Conservation (phyloP, 2,797 vertebrate genomes). For the Rhinatrema bivittatum region DNA sequence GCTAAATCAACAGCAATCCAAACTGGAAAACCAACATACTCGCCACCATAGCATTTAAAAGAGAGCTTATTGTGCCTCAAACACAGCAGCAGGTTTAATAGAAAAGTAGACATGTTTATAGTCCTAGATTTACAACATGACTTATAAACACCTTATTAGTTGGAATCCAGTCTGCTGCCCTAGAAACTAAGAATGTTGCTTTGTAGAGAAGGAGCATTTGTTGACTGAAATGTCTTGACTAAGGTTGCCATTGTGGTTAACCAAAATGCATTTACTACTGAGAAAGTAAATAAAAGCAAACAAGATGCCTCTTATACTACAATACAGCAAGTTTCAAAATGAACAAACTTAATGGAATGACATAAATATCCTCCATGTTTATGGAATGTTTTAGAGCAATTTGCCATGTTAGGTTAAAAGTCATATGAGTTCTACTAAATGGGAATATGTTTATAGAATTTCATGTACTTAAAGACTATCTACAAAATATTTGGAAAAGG, state of each 20-base stretch:
- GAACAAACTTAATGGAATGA: constrained; percentile 45
- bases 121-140: constrained; percentile 61
- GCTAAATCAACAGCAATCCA: constrained; percentile 59
- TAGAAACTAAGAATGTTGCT: constrained; percentile 67
- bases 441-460: constrained; percentile 49
- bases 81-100: constrained; percentile 59
- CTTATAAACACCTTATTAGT: constrained; percentile 68
- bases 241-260: constrained; percentile 65
- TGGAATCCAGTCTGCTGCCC: constrained; percentile 63
- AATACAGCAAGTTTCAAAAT: constrained; percentile 52
- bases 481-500: constrained; percentile 46
- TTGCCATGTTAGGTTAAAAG: constrained; percentile 26
- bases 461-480: constrained; percentile 39
- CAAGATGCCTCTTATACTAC: constrained; percentile 63
- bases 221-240: constrained; percentile 61
- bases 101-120: constrained; percentile 64
- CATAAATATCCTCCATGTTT: constrained; percentile 59
- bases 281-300: constrained; percentile 64
- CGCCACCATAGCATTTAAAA: constrained; percentile 52
- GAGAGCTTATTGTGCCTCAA: constrained; percentile 54
- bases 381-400: constrained; percentile 48
- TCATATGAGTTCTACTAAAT: constrained; percentile 38
- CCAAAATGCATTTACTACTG: constrained; percentile 59
- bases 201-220: constrained; percentile 56
- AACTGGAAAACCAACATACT: constrained; percentile 51